Conservation (phyloP, 2,113 vertebrate genomes). For the Odontophorus gujanensis region DNA sequence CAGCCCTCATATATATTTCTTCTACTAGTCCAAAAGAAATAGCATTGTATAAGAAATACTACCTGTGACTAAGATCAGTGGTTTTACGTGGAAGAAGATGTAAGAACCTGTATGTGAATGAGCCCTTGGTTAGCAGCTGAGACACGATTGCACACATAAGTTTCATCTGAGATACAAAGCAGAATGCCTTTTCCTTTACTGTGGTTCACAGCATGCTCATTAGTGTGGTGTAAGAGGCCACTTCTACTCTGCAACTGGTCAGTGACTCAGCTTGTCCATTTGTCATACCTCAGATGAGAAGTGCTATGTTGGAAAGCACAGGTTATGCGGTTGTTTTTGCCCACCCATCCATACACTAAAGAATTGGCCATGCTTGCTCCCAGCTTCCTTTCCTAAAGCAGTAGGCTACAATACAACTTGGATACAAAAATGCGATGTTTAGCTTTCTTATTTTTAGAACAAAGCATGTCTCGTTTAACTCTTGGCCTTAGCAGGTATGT, state of each 20-base stretch:
- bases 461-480: neutral
- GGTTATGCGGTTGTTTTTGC: neutral
- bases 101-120: neutral
- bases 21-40: neutral
- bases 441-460: neutral
- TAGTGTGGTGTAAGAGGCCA: neutral
- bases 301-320: neutral
- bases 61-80: neutral
- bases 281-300: neutral
- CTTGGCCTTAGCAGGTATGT: neutral
- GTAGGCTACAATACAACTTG: neutral
- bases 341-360: neutral
- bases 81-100: neutral
- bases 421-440: neutral
- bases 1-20: neutral
- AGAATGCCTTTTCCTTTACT: neutral
- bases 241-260: neutral
- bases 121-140: conserved; percentile 23
- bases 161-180: neutral
- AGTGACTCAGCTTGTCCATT: neutral
- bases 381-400: neutral
- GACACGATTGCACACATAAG: neutral
- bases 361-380: neutral
- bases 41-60: neutral
- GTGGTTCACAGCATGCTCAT: conserved; percentile 8